Evolutionary conservation across 2,888 invertebrate genomes (phyloP), one percentile per base, ranked within the genome.

Genomic region (Antheraea assamensis): DNA sequence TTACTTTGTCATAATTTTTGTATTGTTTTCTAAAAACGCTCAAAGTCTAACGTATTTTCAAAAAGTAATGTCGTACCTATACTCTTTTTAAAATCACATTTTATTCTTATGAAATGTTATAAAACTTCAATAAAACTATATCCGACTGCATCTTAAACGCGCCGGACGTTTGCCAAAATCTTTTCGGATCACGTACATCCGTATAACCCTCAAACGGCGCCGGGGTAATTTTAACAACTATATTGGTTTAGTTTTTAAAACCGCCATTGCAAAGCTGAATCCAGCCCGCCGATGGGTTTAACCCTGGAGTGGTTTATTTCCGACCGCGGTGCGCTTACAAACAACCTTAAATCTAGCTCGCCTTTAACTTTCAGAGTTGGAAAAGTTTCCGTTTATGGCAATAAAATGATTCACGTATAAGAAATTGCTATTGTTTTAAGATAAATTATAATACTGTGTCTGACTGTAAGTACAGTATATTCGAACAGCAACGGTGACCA

Each of bases 171-270:
- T 89, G 91, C 90, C 92, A 92, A 91, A 87, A 85, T 78, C 79
- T 76, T 80, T 77, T 75, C 78, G 75, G 84, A 87, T 88, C 90
- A 91, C 90, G 90, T 88, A 83, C 87, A 88, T 55, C 21, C 0
- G 55, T 88, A 83, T 87, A 88, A 87, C 82, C 89, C 90, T 89
- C 87, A 27, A 61, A 85, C 85, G 80, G 81, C 83, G 81, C 80
- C 77, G 81, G 80, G 81, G 87, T 89, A 89, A 88, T 89, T 92
- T 89, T 86, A 89, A 91, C 86, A 88, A 91, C 89, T 91, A 90
- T 90, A 92, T 92, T 91, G 91, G 91, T 89, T 91, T 91, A 91
- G 91, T 92, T 92, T 91, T 91, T 89, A 90, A 88, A 87, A 84
- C 85, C 82, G 66, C 55, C 24, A 24, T 27, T 24, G 13, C 61